Conservation (phyloP, 1,140 invertebrate species). For the Drosophila rufa region DNA sequence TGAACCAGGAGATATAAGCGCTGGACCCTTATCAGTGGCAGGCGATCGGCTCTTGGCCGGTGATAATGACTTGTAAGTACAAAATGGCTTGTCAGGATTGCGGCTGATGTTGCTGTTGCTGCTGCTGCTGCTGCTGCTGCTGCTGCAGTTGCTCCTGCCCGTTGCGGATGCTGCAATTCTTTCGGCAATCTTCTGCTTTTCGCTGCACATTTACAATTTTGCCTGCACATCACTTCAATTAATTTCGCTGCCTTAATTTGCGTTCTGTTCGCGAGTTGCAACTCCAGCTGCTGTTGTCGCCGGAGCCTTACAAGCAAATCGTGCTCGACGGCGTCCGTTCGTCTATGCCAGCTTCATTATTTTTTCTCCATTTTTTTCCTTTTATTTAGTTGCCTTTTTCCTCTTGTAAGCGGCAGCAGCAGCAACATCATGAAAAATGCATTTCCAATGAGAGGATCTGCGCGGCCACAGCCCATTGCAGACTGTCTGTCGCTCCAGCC, state of each 20-base stretch:
- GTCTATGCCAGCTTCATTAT: conserved; percentile 84
- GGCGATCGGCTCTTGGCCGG: conserved; percentile 65
- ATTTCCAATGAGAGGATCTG: conserved; percentile 74
- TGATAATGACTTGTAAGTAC: conserved; percentile 85
- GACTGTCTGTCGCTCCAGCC: conserved; percentile 63
- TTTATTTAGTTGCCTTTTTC: conserved; percentile 8
- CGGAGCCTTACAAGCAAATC: conserved; percentile 80
- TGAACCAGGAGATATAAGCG: conserved; percentile 18
- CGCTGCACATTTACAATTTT: conserved; percentile 52
- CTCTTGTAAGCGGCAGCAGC: conserved; percentile 54
- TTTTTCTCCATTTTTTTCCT: conserved; percentile 49
- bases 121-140: conserved; percentile 17
- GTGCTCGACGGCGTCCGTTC: conserved; percentile 83
- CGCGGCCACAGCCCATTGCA: conserved; percentile 46
- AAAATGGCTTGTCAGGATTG: conserved; percentile 81
- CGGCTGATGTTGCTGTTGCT: conserved; percentile 40
- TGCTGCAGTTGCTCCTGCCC: conserved; percentile 5
- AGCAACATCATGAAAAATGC: conserved; percentile 82
- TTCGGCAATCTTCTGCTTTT: conserved; percentile 34
- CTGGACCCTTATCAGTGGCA: conserved; percentile 61
- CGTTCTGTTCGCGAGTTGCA: conserved; percentile 62
- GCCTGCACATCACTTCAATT: conserved; percentile 83
- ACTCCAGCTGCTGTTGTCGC: conserved; percentile 46
- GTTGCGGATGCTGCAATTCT: conserved; percentile 26
- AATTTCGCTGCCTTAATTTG: conserved; percentile 80